Evolutionary conservation across 1,140 invertebrate genomes (phyloP), one percentile per base, ranked within the genome.

Genomic region (Atta cephalotes): DNA sequence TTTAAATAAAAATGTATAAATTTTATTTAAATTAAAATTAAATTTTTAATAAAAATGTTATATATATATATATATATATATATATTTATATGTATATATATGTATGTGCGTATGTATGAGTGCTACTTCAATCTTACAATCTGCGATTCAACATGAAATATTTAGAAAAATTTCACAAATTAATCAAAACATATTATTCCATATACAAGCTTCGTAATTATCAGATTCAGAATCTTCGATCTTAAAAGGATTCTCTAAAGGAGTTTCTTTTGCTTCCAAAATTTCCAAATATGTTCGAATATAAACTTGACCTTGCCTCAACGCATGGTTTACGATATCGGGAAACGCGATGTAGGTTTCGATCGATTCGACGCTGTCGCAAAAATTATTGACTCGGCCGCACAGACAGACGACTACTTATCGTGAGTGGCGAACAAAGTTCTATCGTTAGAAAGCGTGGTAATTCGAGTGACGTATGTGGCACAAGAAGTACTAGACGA

Each of bases 401-500:
- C 65, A 71, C 62, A 80, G 53, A 80, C 56, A 68, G 63, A 80
- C 65, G 78, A 53, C 66, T 62, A 84, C 70, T 76, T 84, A 88
- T 91, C 87, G 87, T 63, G 87, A 88, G 84, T 65, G 82, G 78
- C 62, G 81, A 88, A 89, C 88, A 77, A 88, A 79, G 88, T 71
- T 86, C 89, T 90, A 90, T 90, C 88, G 89, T 90, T 90, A 90
- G 89, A 90, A 90, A 90, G 89, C 89, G 89, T 90, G 89, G 86
- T 90, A 89, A 90, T 85, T 78, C 89, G 86, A 82, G 86, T 88
- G 81, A 90, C 89, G 89, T 90, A 90, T 88, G 89, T 90, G 86
- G 89, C 89, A 86, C 81, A 89, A 90, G 89, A 90, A 90, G 85
- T 82, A 78, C 81, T 88, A 78, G 9, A 76, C 89, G 53, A 79